These are phyloP conservation scores for Strigamia maritima DNA, from an alignment of 2,888 invertebrate genomes.

Conservation along the genomic window DNA sequence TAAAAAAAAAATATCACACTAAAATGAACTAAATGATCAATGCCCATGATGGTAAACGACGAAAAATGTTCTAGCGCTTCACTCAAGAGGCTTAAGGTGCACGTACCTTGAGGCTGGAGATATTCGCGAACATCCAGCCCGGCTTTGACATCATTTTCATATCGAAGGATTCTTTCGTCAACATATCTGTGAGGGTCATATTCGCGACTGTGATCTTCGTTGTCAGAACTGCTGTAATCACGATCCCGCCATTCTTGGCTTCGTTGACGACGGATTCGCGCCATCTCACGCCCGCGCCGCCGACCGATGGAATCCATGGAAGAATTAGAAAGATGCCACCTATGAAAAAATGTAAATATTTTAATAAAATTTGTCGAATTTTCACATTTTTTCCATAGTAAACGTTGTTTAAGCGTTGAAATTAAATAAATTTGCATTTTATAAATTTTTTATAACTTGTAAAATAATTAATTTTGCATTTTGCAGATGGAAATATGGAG, in stretches of 20 bases:
- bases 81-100: not conserved
- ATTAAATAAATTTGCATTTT: too few relatives aligned
- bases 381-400: too few relatives aligned
- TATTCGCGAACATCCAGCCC: conserved; percentile 40
- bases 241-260: conserved; percentile 42
- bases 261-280: conserved; percentile 41
- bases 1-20: too few relatives aligned
- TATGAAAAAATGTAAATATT: not conserved
- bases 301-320: conserved; percentile 42
- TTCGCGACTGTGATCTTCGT: conserved; percentile 39
- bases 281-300: conserved; percentile 42
- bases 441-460: too few relatives aligned
- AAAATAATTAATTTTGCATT: too few relatives aligned
- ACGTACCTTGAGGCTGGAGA: not conserved
- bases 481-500: too few relatives aligned
- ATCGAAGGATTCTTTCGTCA: conserved; percentile 40
- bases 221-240: conserved; percentile 43
- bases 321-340: not conserved
- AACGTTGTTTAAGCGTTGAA: too few relatives aligned
- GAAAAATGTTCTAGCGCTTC: too few relatives aligned
- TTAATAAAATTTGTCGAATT: too few relatives aligned
- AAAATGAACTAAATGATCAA: too few relatives aligned
- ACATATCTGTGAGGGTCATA: conserved; percentile 39
- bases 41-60: too few relatives aligned
- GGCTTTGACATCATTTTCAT: conserved; percentile 42